Conservation (phyloP, 2,888 invertebrate species). For the Dusona sp. region DNA sequence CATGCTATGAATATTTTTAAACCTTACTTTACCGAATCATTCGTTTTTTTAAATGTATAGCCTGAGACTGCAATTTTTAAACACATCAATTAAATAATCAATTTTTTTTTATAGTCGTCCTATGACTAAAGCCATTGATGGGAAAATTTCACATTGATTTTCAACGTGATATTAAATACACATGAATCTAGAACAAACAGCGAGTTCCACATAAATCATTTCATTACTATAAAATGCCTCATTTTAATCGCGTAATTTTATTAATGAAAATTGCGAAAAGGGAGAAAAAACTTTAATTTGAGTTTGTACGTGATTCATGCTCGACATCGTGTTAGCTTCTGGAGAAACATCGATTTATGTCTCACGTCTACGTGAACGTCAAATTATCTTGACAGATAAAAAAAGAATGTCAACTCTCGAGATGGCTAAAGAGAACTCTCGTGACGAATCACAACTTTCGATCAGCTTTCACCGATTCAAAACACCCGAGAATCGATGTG, state of each 20-base stretch:
- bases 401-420: constrained; percentile 57
- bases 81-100: background rate
- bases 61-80: background rate
- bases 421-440: constrained; percentile 56
- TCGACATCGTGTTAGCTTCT: constrained; percentile 22
- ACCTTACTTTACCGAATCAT: background rate
- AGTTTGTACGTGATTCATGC: constrained; percentile 1
- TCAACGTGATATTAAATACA: no score
- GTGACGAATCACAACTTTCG: constrained; percentile 69
- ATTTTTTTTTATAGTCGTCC: background rate
- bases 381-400: constrained; percentile 29
- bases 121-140: no score
- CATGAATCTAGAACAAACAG: no score
- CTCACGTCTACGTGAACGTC: constrained; percentile 27
- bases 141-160: no score
- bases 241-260: background rate
- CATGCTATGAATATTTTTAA: background rate
- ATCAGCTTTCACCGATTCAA: constrained; percentile 70
- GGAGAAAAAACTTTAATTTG: background rate
- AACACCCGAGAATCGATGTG: constrained; percentile 59
- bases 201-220: background rate
- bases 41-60: background rate
- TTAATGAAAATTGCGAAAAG: background rate
- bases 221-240: background rate
- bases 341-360: constrained; percentile 14